Percentiles rank a stretch among this genome's conserved stretches.
Conservation (phyloP, 2,797 vertebrate genomes). For the Rhabdophis nuchalis region DNA sequence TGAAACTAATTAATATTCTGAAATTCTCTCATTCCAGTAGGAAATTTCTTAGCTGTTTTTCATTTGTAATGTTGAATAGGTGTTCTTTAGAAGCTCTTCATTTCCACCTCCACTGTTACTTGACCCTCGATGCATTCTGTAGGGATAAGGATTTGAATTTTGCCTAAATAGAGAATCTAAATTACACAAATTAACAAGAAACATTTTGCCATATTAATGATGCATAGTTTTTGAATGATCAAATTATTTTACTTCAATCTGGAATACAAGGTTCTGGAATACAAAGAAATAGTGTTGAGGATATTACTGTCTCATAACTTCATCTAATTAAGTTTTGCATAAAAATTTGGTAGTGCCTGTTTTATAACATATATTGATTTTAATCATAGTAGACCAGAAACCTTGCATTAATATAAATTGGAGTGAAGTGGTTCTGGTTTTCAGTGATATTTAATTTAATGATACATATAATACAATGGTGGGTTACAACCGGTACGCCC, state of each 20-base stretch:
- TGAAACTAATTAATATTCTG: background rate
- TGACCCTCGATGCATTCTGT: background rate
- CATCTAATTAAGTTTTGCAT: slow-evolving; percentile 19
- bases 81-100: background rate
- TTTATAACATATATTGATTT: slow-evolving; percentile 45
- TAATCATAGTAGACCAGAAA: slow-evolving; percentile 30
- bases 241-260: background rate
- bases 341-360: background rate
- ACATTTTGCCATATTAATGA: background rate
- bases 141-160: background rate
- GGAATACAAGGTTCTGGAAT: background rate
- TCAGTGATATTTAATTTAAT: slow-evolving; percentile 31
- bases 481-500: no score
- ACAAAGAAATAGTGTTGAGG: background rate
- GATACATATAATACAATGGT: slow-evolving; percentile 23
- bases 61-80: background rate
- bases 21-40: background rate
- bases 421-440: slow-evolving; percentile 27
- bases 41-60: background rate
- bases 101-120: background rate
- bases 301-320: background rate
- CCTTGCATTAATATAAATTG: slow-evolving; percentile 39
- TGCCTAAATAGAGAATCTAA: background rate
- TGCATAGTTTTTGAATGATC: accelerated
- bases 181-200: background rate